Conservation (phyloP, 2,113 vertebrate species). For the Sapajus apella region DNA sequence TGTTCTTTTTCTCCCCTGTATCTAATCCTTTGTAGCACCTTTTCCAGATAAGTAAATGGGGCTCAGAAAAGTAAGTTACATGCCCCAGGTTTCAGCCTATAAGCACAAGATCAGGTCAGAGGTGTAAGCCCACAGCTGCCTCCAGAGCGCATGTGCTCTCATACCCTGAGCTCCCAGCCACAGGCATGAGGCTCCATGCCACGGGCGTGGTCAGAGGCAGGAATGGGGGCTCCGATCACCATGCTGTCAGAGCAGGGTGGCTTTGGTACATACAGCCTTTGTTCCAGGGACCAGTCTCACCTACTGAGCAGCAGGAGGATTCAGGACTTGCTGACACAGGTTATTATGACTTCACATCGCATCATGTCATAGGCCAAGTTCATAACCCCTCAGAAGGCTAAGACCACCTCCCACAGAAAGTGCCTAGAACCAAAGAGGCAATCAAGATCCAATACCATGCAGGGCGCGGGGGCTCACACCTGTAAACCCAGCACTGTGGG, state of each 20-base stretch:
- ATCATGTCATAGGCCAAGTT: background rate
- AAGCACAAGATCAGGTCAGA: background rate
- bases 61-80: background rate
- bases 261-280: background rate
- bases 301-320: background rate
- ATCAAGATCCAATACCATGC: background rate
- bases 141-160: background rate
- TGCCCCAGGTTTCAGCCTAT: background rate
- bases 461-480: fast-evolving
- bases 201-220: background rate
- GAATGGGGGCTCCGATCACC: background rate
- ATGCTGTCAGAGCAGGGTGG: background rate
- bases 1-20: background rate
- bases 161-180: background rate
- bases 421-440: background rate
- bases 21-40: background rate
- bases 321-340: background rate
- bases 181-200: no score
- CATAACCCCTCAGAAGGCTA: background rate
- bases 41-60: background rate
- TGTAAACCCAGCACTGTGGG: no score
- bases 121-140: background rate
- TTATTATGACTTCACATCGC: no score
- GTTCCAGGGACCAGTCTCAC: background rate
- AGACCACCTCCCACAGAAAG: background rate